These are phyloP conservation scores for Cinara cedri DNA, from an alignment of 2,888 invertebrate genomes.

Conservation along the genomic window DNA sequence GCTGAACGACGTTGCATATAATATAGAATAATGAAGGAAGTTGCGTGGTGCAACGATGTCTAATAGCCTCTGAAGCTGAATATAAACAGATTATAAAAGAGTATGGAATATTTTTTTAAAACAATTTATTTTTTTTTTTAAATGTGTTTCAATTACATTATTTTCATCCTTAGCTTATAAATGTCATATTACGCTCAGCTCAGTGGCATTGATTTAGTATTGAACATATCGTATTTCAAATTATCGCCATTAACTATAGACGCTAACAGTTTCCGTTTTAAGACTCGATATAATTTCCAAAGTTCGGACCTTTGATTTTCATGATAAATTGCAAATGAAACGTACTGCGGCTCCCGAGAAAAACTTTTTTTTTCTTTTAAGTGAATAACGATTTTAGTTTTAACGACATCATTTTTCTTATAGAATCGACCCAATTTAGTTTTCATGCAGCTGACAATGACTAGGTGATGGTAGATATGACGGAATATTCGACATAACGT, in stretches of 20 bases:
- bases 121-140: too few relatives aligned
- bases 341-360: not conserved
- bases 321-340: conserved; percentile 12
- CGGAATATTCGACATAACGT: conserved; percentile 1
- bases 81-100: too few relatives aligned
- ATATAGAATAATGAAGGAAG: too few relatives aligned
- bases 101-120: too few relatives aligned
- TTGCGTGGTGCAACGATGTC: too few relatives aligned
- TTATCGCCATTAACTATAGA: too few relatives aligned
- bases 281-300: not conserved
- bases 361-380: conserved; percentile 12
- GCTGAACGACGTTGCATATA: too few relatives aligned
- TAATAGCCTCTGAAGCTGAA: too few relatives aligned
- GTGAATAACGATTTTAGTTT: conserved; percentile 33
- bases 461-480: not conserved
- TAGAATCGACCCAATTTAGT: conserved; percentile 12
- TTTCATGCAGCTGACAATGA: not conserved
- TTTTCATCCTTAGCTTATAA: not conserved
- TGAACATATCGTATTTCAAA: not conserved
- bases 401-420: conserved; percentile 36
- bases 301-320: not conserved
- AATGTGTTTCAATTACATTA: too few relatives aligned
- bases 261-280: not conserved
- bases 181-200: not conserved
- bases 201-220: not conserved